Evolutionary conservation across 1,140 invertebrate species (phyloP).

Genomic region (Dolichoris vasculosae): DNA sequence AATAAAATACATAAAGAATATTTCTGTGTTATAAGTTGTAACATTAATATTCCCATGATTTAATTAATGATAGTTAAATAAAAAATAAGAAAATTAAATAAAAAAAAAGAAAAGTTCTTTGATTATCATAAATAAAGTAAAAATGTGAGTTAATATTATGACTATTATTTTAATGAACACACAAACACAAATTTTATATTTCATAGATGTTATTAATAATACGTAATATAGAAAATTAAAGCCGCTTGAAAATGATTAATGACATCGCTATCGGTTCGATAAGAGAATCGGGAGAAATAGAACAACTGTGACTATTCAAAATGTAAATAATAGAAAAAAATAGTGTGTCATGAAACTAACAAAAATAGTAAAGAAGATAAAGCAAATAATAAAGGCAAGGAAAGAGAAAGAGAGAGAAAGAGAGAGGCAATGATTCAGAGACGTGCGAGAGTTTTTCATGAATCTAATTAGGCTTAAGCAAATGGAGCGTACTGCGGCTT

Average conservation of each 20-base stretch:
- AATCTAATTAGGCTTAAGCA: slow-evolving; percentile 27
- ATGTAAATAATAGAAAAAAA: slow-evolving; percentile 34
- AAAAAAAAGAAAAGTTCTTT: too few species aligned
- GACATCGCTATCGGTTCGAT: slow-evolving; percentile 30
- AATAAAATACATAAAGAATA: too few species aligned
- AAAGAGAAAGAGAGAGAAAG: neutral
- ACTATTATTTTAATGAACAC: too few species aligned
- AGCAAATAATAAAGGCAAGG: neutral
- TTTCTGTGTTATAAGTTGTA: too few species aligned
- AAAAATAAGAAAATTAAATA: too few species aligned
- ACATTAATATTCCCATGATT: too few species aligned
- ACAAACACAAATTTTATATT: too few species aligned
- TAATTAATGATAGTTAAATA: too few species aligned
- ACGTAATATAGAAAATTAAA: slow-evolving; percentile 13
- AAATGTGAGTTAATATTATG: too few species aligned
- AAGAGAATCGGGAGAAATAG: slow-evolving; percentile 36
- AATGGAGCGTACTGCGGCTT: neutral
- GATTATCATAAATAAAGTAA: too few species aligned
- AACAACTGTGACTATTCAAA: slow-evolving; percentile 17
- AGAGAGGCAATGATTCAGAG: neutral
- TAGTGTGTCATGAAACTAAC: slow-evolving; percentile 26
- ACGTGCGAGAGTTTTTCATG: slow-evolving; percentile 30
- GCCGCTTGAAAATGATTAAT: slow-evolving; percentile 39
- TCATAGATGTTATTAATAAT: too few species aligned
- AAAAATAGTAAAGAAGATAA: slow-evolving; percentile 38